phyloP scores from a whole-genome alignment of 2,113 vertebrate species.

The Cryptomyrus ogoouensis region DNA sequence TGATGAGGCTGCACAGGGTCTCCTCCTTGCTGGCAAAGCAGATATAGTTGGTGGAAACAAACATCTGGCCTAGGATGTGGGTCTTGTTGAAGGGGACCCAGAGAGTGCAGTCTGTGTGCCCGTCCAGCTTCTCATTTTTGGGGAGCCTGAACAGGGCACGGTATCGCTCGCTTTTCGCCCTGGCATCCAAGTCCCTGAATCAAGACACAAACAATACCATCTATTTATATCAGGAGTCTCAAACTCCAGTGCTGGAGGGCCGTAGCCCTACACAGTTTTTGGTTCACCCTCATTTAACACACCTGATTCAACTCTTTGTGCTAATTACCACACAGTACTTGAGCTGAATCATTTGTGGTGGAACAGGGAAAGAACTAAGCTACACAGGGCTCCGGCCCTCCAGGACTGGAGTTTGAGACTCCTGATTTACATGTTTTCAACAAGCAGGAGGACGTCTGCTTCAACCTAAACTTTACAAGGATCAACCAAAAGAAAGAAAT shows the following conservation, averaged over 20 bases:
- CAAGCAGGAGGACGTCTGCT: not conserved
- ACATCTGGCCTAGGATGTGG: conserved; percentile 96
- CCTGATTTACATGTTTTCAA: not conserved
- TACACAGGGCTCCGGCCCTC: too few species aligned
- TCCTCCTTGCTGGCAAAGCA: conserved; percentile 97
- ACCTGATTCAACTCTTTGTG: too few species aligned
- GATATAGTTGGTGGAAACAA: conserved; percentile 97
- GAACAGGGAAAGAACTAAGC: too few species aligned
- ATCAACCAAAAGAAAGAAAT: not conserved
- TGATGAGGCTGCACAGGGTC: conserved; percentile 89
- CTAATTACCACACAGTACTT: too few species aligned
- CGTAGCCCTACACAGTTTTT: too few species aligned
- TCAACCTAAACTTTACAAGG: not conserved
- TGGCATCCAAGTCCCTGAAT: conserved; percentile 84
- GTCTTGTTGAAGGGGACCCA: conserved; percentile 98
- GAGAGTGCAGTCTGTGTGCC: conserved; percentile 92
- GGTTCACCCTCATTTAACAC: too few species aligned
- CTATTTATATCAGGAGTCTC: too few species aligned
- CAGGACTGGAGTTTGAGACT: too few species aligned
- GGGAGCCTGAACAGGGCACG: conserved; percentile 86
- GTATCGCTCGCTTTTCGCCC: conserved; percentile 91
- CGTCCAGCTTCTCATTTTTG: conserved; percentile 92
- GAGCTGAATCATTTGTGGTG: too few species aligned
- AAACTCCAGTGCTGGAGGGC: too few species aligned
- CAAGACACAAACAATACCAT: not conserved